Conservation (phyloP, 1,140 invertebrate species). For the Hyposmocoma kahamanoa region DNA sequence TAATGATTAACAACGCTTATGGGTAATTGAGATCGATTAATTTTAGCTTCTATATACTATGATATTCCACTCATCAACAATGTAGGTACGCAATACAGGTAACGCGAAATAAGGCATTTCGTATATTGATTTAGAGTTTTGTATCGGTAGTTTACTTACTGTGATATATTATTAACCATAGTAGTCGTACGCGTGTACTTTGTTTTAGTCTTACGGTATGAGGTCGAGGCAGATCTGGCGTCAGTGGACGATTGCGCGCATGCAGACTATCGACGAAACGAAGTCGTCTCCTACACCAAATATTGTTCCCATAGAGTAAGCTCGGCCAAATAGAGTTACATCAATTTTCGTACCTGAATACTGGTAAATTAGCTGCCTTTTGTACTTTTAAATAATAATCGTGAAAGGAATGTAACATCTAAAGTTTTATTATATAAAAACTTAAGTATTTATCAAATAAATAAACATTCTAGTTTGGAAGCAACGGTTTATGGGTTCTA, state of each 20-base stretch:
- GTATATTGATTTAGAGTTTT: slow-evolving; percentile 40
- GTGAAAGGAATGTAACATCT: slow-evolving; percentile 20
- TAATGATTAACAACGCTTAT: slow-evolving; percentile 57
- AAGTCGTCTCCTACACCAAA: slow-evolving; percentile 39
- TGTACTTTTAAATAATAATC: slow-evolving; percentile 27
- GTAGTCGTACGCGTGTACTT: background rate
- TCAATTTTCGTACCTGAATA: slow-evolving; percentile 3
- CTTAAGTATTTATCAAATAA: slow-evolving; percentile 30
- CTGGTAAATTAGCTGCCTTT: slow-evolving; percentile 53
- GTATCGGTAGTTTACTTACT: slow-evolving; percentile 32
- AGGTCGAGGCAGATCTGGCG: background rate
- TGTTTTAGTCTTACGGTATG: background rate
- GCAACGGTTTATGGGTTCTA: slow-evolving; percentile 37
- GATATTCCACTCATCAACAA: slow-evolving; percentile 57
- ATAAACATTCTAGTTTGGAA: too few relatives aligned
- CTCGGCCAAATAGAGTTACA: slow-evolving; percentile 47
- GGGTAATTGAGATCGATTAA: slow-evolving; percentile 69
- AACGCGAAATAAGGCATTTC: slow-evolving; percentile 68
- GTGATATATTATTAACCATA: slow-evolving; percentile 11
- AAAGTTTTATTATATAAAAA: slow-evolving; percentile 5
- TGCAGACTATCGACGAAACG: slow-evolving; percentile 31
- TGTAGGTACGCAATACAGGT: slow-evolving; percentile 64
- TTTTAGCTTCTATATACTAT: slow-evolving; percentile 65
- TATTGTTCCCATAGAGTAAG: slow-evolving; percentile 69
- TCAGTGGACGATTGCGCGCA: slow-evolving; percentile 28